Base-by-base conservation (phyloP, 2,888 invertebrate species). In the Lycophotia porphyrea region DNA sequence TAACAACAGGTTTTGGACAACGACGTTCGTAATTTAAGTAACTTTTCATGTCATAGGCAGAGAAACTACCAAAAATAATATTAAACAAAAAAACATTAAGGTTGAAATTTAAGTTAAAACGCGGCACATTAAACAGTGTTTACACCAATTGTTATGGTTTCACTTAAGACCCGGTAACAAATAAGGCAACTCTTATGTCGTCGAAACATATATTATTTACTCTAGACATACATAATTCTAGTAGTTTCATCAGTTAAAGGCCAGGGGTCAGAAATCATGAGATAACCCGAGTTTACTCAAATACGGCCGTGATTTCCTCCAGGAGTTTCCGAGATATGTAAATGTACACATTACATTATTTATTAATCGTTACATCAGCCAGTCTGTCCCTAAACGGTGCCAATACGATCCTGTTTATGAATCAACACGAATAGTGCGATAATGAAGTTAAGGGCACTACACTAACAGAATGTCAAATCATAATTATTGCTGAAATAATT, bases 311-410 rank as follows among this genome's bases (percentile, higher is more conserved):
- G 81, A 81, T 81, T 83, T 81, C 80, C 84, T 81, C 15, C 8
- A 83, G 80, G 80, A 69, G 52, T 78, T 75, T 58, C 67, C n/a
- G 47, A 73, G 84, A 65, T 81, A 84, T 84, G 75, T 64, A 84
- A 80, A 81, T 81, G 63, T 80, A 71, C 52, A 77, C 55, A 77
- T 68, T 47, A 65, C 58, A 81, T 84, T 80, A 81, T 80, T 84
- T 84, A 81, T 84, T 84, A 55, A 84, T 74, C 58, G 60, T 64
- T 39, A 47, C 52, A 71, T 68, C 66, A 67, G 5, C 24, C 52
- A 52, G 52, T 65, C 65, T 66, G 65, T 73, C 55, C 42, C 47
- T 72, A 73, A 68, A 68, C 42, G 64, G 36, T n/a, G 39, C 15
- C 63, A 36, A 81, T 69, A 60, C 2, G 42, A 60, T 42, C 58